Evolutionary conservation across 2,113 vertebrate genomes (phyloP).

Genomic region (Chrysochloris asiatica): DNA sequence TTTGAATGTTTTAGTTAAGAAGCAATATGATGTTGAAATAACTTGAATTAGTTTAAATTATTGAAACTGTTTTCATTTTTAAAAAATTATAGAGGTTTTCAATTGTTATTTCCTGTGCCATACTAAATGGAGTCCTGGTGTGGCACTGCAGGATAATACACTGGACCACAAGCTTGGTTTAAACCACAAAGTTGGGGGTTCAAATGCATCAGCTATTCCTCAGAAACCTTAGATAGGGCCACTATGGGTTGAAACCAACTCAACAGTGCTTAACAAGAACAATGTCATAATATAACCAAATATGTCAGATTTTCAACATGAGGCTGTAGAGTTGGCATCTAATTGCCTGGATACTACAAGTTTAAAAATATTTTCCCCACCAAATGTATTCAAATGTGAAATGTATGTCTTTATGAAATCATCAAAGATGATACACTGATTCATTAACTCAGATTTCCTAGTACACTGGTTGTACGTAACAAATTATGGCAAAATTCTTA

Average conservation of each 20-base stretch:
- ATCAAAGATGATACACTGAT: neutral
- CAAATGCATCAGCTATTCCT: neutral
- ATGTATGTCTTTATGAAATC: neutral
- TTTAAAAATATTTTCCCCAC: slow-evolving; percentile 44
- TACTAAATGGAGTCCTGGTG: no score
- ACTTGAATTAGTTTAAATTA: slow-evolving; percentile 9
- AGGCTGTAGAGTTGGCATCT: neutral
- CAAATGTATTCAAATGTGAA: neutral
- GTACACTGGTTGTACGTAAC: neutral
- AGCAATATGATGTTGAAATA: slow-evolving; percentile 15
- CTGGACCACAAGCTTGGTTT: no score
- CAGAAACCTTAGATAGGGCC: no score
- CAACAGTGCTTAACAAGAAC: no score
- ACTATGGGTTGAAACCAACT: no score
- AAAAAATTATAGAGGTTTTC: neutral
- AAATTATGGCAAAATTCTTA: slow-evolving; percentile 59
- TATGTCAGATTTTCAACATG: neutral
- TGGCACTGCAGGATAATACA: no score
- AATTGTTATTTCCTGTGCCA: neutral
- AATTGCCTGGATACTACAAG: neutral
- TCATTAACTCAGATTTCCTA: slow-evolving; percentile 18
- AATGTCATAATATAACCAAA: no score
- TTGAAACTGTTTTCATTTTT: neutral
- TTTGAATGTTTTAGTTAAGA: slow-evolving; percentile 30
- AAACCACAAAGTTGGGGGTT: no score